These are phyloP conservation scores for Dolichomitus sp. DNA, from an alignment of 2,888 invertebrate genomes.

Conservation along the genomic window DNA sequence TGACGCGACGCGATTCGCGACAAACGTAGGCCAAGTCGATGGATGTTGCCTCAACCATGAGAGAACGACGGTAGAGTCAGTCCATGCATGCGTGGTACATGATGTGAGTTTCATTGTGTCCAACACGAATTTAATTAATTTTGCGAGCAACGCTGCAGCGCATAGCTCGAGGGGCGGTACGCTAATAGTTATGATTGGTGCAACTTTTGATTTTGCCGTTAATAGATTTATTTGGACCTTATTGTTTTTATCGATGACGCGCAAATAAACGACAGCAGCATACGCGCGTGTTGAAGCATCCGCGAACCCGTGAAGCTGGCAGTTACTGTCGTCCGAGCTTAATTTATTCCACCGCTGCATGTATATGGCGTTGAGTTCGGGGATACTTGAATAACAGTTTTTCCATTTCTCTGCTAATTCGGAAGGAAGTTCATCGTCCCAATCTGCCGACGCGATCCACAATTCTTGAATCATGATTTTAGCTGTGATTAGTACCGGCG, in stretches of 20 bases:
- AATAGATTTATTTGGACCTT: background rate
- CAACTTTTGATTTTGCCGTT: constrained; percentile 14
- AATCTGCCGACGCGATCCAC: constrained; percentile 39
- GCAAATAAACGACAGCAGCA: constrained; percentile 42
- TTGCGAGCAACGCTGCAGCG: background rate
- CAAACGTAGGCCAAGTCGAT: too few species aligned
- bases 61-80: too few species aligned
- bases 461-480: constrained; percentile 51
- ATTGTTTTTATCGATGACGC: background rate
- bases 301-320: constrained; percentile 52
- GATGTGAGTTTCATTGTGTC: too few species aligned
- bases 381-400: background rate
- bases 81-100: too few species aligned
- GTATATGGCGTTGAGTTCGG: constrained; percentile 12
- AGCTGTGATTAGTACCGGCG: constrained; percentile 47
- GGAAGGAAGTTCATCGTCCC: constrained; percentile 45
- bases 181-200: constrained; percentile 10
- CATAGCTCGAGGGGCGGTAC: constrained; percentile 38
- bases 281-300: constrained; percentile 52
- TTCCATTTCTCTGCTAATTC: constrained; percentile 27
- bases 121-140: too few species aligned
- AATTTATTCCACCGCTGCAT: constrained; percentile 55
- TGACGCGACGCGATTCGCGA: too few species aligned
- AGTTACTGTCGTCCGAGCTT: background rate
- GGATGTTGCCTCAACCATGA: too few species aligned